These are phyloP conservation scores for Ferdinandea cuprea DNA, from an alignment of 2,888 invertebrate genomes.

Conservation along the genomic window DNA sequence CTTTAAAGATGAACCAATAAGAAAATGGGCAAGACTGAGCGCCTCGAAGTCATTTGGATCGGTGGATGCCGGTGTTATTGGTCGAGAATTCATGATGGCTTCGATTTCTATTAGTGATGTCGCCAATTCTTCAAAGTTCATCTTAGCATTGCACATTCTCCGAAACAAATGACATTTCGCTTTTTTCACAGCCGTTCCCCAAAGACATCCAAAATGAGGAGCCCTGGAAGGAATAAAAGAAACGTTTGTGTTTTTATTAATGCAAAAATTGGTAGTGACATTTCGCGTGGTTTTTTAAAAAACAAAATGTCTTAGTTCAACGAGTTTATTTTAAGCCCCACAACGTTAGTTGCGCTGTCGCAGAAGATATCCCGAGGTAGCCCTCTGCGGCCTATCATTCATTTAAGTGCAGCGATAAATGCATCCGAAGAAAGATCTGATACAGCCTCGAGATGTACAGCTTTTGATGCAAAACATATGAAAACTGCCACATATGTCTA, in stretches of 20 bases:
- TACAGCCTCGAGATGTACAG: not conserved
- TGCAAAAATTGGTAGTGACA: not conserved
- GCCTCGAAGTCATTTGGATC: not conserved
- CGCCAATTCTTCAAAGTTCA: not conserved
- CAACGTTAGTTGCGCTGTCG: constrained; percentile 5
- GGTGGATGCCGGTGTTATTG: constrained; percentile 21
- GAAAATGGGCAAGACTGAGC: not conserved
- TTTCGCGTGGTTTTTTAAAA: not conserved
- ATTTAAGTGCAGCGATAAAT: not conserved
- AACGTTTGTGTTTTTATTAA: not conserved
- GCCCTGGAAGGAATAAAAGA: constrained; percentile 9
- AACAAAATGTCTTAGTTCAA: constrained; percentile 13
- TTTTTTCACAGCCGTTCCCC: not conserved
- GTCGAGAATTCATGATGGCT: constrained; percentile 5
- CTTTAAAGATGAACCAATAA: not conserved
- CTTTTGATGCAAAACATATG: not conserved
- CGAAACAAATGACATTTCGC: not conserved
- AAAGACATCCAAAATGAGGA: constrained; percentile 14
- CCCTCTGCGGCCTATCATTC: not conserved
- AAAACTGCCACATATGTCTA: not conserved
- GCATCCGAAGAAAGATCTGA: not conserved
- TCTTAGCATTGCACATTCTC: not conserved
- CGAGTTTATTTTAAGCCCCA: not conserved
- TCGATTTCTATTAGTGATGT: no score
- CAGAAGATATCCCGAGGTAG: constrained; percentile 5